phyloP scores from a whole-genome alignment of 2,888 invertebrate genomes.

The Nysson spinosus region DNA sequence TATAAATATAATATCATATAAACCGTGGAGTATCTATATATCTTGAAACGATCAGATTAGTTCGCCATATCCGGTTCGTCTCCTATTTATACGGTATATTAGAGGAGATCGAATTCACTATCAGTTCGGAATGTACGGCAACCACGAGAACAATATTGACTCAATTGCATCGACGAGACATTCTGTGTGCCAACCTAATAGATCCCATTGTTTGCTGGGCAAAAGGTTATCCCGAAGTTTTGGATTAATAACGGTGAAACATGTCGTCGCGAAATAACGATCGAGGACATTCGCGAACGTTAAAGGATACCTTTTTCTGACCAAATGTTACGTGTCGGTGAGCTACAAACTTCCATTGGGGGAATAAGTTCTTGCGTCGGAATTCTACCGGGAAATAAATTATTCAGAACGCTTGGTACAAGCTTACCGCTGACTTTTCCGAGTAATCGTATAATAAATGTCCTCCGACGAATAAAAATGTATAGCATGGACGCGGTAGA shows the following conservation, averaged over 20 bases:
- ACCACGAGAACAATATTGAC: constrained; percentile 46
- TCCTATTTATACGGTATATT: too few species aligned
- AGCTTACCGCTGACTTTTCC: too few species aligned
- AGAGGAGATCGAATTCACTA: constrained; percentile 25
- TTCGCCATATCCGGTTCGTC: too few species aligned
- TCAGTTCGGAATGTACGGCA: constrained; percentile 19
- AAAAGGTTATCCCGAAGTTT: constrained; percentile 23
- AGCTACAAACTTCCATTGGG: too few species aligned
- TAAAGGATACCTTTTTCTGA: neutral
- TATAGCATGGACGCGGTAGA: neutral
- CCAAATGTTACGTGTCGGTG: too few species aligned
- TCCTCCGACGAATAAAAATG: neutral
- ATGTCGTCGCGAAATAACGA: neutral
- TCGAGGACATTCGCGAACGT: neutral
- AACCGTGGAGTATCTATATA: too few species aligned
- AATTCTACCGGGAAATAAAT: neutral
- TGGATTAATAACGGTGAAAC: constrained; percentile 42
- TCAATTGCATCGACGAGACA: constrained; percentile 31
- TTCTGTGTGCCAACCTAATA: constrained; percentile 30
- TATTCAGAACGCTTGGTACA: neutral
- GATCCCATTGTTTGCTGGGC: constrained; percentile 19
- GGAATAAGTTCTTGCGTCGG: too few species aligned
- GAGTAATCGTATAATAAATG: neutral
- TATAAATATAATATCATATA: too few species aligned
- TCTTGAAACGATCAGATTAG: too few species aligned